These are phyloP conservation scores for Leptobrachium leishanense DNA, from an alignment of 2,113 vertebrate genomes.

Conservation along the genomic window DNA sequence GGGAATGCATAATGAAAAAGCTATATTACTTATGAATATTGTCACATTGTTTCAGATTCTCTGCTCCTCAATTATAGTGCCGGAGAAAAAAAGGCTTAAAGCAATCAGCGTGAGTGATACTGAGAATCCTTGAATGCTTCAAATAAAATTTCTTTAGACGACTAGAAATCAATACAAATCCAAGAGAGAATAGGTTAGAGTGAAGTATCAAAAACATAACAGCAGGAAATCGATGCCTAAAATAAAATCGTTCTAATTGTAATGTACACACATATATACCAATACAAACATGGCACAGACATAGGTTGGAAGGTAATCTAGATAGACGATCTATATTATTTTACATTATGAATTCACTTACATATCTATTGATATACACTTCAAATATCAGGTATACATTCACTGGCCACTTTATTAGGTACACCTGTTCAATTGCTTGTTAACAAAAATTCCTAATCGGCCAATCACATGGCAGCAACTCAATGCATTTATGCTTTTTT, in stretches of 20 bases:
- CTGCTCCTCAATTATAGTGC: constrained; percentile 28
- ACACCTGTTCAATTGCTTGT: too few species aligned
- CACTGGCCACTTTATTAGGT: too few species aligned
- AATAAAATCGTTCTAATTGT: constrained; percentile 23
- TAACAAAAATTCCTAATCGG: too few species aligned
- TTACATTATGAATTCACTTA: too few species aligned
- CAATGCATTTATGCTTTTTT: too few species aligned
- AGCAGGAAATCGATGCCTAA: constrained; percentile 19
- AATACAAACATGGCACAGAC: too few species aligned
- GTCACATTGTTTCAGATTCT: constrained; percentile 46
- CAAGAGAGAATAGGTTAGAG: constrained; percentile 23
- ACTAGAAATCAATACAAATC: constrained; percentile 35
- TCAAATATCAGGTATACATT: too few species aligned
- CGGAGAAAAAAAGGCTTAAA: constrained; percentile 31
- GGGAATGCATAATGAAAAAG: constrained; percentile 45
- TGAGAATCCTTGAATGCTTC: constrained; percentile 40
- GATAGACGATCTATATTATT: too few species aligned
- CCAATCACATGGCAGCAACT: too few species aligned
- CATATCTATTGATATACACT: too few species aligned
- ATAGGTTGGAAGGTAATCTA: too few species aligned
- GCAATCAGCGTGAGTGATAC: constrained; percentile 45
- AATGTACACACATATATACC: neutral
- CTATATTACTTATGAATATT: constrained; percentile 47
- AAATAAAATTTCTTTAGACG: constrained; percentile 46
- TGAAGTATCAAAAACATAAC: constrained; percentile 29